Percentiles rank a stretch among this genome's conserved stretches.
phyloP scores from a whole-genome alignment of 2,797 vertebrate species.

The Momotus momota region DNA sequence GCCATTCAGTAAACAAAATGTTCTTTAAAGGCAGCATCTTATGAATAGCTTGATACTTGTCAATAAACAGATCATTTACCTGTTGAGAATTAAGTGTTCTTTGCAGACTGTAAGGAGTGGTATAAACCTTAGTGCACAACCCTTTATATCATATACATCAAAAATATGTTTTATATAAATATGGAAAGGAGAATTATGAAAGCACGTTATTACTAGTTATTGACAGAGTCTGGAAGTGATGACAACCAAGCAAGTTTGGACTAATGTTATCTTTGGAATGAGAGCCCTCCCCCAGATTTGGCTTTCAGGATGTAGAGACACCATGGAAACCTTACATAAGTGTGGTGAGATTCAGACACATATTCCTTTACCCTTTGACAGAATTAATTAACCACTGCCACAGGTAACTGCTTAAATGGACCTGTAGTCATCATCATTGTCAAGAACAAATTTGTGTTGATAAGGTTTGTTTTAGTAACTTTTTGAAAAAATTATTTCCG shows the following conservation, averaged over 20 bases:
- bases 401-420: not conserved
- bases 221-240: conserved; percentile 41
- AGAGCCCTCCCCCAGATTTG: not conserved
- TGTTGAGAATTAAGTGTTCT: not conserved
- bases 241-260: conserved; percentile 1
- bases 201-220: conserved; percentile 31
- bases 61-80: not conserved
- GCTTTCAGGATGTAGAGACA: not conserved
- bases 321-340: not conserved
- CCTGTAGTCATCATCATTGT: not conserved
- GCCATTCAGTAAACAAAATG: not conserved
- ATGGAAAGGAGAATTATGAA: not conserved
- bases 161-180: not conserved
- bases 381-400: not conserved
- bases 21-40: not conserved
- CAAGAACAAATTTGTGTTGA: not conserved
- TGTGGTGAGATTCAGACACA: not conserved
- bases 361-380: not conserved
- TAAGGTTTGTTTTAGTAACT: not conserved
- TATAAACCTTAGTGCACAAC: not conserved
- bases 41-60: not conserved
- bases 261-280: not conserved
- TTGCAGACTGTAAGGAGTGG: not conserved
- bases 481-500: not conserved
- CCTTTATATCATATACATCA: not conserved